Evolutionary conservation across 2,797 vertebrate genomes (phyloP).

Genomic region (Enteromius paludinosus): DNA sequence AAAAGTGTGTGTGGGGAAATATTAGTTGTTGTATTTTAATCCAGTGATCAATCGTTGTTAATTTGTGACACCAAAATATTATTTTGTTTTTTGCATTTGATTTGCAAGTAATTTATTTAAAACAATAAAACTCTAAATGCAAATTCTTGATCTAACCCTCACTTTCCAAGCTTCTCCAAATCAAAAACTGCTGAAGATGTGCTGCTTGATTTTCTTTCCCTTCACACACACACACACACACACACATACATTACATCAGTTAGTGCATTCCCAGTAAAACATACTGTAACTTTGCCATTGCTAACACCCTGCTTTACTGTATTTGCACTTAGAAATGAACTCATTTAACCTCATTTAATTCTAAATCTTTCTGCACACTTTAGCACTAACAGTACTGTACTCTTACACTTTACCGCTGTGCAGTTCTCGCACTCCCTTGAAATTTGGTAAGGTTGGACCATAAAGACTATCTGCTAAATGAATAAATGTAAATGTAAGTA

Average conservation of each 20-base stretch:
- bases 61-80: background rate
- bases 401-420: background rate
- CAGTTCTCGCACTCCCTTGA: conserved; percentile 6
- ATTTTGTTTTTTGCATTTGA: background rate
- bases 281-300: background rate
- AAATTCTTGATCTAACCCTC: background rate
- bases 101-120: background rate
- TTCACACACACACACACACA: background rate
- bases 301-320: background rate
- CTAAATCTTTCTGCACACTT: background rate
- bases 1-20: background rate
- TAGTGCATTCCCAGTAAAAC: background rate
- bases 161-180: background rate
- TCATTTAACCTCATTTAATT: background rate
- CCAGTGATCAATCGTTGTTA: background rate
- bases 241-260: background rate
- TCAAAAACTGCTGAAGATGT: background rate
- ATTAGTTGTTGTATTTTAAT: background rate
- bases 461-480: background rate
- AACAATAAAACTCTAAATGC: background rate
- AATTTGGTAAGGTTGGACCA: background rate
- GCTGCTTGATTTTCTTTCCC: background rate
- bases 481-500: conserved; percentile 3
- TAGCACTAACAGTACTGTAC: background rate
- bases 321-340: background rate